A percentile compares a stretch with the other conserved stretches of the same genome.
phyloP scores from a whole-genome alignment of 2,797 vertebrate species.

The Cossypha dichroa region DNA sequence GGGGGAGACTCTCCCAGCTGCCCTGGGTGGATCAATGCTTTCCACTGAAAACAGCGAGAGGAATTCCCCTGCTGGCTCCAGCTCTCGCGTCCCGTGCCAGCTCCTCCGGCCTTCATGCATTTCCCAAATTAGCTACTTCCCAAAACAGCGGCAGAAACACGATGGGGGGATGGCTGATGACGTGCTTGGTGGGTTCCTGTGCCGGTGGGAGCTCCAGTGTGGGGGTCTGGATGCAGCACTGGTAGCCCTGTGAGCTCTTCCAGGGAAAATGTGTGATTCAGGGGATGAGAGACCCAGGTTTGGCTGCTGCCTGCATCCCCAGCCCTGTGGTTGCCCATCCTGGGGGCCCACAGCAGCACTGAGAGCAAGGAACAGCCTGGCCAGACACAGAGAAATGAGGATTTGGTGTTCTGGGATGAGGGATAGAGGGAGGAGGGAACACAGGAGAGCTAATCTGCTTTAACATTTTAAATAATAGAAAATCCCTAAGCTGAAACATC shows the following conservation, averaged over 20 bases:
- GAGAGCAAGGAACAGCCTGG: not conserved
- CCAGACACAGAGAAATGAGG: fast-evolving
- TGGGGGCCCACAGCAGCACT: fast-evolving
- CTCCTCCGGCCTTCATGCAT: not conserved
- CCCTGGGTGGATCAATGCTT: not conserved
- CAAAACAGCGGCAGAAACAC: not conserved
- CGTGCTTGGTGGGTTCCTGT: not conserved
- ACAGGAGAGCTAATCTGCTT: not conserved
- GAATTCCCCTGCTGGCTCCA: conserved; percentile 25
- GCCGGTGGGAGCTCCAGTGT: not conserved
- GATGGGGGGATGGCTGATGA: fast-evolving
- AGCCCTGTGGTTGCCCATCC: not conserved
- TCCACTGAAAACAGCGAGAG: not conserved
- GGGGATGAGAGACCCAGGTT: not conserved
- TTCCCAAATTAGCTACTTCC: conserved; percentile 45
- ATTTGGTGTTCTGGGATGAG: not conserved
- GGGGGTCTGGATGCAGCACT: fast-evolving
- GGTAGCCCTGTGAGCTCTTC: not conserved
- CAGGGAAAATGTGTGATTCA: not conserved
- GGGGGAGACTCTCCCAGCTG: not conserved
- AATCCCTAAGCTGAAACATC: not conserved
- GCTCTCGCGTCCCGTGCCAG: not conserved
- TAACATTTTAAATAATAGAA: not conserved
- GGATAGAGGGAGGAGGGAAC: not conserved
- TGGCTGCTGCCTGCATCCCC: not conserved